Conservation (phyloP, 1,140 invertebrate species). For the Mizuhopecten yessoensis region DNA sequence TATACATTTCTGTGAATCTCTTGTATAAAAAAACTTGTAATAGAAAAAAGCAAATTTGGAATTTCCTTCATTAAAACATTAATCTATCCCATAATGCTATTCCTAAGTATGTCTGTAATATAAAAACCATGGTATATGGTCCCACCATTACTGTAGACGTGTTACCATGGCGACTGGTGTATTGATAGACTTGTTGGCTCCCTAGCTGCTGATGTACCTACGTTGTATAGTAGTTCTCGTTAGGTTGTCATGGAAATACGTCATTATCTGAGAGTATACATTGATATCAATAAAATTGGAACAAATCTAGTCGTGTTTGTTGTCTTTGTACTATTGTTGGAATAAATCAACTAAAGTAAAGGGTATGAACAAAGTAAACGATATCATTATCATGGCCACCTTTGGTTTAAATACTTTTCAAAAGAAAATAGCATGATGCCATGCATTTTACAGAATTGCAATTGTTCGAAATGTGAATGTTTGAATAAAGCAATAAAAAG, state of each 20-base stretch:
- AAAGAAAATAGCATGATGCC: too few species aligned
- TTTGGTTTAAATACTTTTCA: too few species aligned
- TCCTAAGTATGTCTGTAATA: slow-evolving; percentile 3
- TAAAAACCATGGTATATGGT: slow-evolving; percentile 13
- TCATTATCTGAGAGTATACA: slow-evolving; percentile 39
- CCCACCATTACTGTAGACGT: not conserved
- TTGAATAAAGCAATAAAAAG: too few species aligned
- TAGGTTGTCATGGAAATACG: slow-evolving; percentile 34
- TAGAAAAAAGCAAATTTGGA: not conserved
- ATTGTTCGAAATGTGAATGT: too few species aligned
- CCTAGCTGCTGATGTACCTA: slow-evolving; percentile 37
- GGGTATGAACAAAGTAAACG: too few species aligned
- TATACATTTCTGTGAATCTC: slow-evolving; percentile 39
- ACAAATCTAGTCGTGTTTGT: not conserved
- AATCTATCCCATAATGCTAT: slow-evolving; percentile 12
- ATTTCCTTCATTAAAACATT: not conserved
- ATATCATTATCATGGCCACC: too few species aligned
- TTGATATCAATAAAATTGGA: slow-evolving; percentile 35
- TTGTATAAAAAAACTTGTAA: not conserved
- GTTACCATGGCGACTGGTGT: slow-evolving; percentile 30
- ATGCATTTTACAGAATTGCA: too few species aligned
- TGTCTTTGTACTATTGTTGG: too few species aligned
- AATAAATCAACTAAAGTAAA: too few species aligned
- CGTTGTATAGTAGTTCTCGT: slow-evolving; percentile 34
- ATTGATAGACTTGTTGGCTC: slow-evolving; percentile 18